Percentiles rank a stretch among this genome's conserved stretches.
These are phyloP conservation scores for Acleris holmiana DNA, from an alignment of 2,888 invertebrate species.

Conservation along the genomic window DNA sequence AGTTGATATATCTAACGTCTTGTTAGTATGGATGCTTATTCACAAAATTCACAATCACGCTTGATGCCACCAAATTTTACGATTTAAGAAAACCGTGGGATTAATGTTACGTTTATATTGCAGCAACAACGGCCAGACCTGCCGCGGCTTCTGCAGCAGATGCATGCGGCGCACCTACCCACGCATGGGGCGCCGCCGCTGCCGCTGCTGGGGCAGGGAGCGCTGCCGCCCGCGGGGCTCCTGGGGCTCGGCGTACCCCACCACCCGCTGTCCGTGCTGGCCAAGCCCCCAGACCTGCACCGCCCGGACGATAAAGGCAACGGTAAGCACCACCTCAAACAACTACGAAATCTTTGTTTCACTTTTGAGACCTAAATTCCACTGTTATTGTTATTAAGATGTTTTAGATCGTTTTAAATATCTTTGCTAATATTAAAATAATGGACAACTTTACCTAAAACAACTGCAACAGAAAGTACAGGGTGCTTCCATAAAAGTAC, in stretches of 20 bases:
- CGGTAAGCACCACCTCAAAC: constrained; percentile 80
- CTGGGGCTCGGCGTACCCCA: constrained; percentile 88
- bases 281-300: constrained; percentile 91
- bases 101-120: constrained; percentile 44
- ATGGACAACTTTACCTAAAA: not conserved
- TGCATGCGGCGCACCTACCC: constrained; percentile 95
- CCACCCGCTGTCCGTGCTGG: constrained; percentile 90
- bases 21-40: no score
- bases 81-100: not conserved
- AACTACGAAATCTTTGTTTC: no score
- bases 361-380: no score
- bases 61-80: not conserved
- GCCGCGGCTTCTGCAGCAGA: constrained; percentile 93
- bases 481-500: constrained; percentile 46
- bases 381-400: no score
- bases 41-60: not conserved
- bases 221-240: constrained; percentile 83
- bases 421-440: not conserved
- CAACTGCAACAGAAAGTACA: not conserved
- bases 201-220: constrained; percentile 78
- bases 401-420: not conserved
- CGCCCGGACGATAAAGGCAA: constrained; percentile 90
- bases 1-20: no score
- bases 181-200: constrained; percentile 90
- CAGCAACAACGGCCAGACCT: constrained; percentile 95